phyloP scores from a whole-genome alignment of 2,797 vertebrate genomes.

The Lutjanus argentimaculatus region DNA sequence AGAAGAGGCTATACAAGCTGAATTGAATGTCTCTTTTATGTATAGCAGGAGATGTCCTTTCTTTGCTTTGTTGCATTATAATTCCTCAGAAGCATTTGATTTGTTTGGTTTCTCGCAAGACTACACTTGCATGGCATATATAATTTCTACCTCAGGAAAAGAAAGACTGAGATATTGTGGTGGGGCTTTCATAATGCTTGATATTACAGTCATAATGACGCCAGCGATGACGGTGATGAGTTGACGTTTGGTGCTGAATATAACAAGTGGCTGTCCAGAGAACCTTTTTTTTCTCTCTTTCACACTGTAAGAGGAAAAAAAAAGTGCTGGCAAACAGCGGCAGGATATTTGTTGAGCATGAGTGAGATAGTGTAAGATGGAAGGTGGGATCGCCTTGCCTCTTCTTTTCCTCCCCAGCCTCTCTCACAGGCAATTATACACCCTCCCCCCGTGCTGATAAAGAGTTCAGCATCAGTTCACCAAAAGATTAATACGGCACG shows the following conservation, averaged over 20 bases:
- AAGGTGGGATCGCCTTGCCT: slow-evolving; percentile 57
- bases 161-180: background rate
- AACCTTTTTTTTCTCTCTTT: slow-evolving; percentile 19
- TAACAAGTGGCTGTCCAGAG: slow-evolving; percentile 23
- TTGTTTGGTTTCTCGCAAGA: background rate
- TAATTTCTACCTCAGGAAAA: background rate
- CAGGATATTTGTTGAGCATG: slow-evolving; percentile 53
- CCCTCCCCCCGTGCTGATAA: slow-evolving; percentile 70
- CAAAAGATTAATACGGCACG: slow-evolving; percentile 77
- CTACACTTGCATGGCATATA: background rate
- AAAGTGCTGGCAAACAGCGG: slow-evolving; percentile 28
- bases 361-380: slow-evolving; percentile 37
- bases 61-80: background rate
- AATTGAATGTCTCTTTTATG: background rate
- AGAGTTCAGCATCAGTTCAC: slow-evolving; percentile 86
- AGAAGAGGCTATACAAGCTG: slow-evolving; percentile 1
- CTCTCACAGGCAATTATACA: slow-evolving; percentile 62
- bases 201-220: slow-evolving; percentile 17
- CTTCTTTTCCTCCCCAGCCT: slow-evolving; percentile 36
- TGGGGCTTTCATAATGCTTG: background rate
- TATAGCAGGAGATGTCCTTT: background rate
- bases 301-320: slow-evolving; percentile 3
- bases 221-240: slow-evolving; percentile 17
- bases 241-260: slow-evolving; percentile 29
- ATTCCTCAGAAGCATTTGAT: background rate